Base-by-base conservation (phyloP, 2,113 vertebrate genomes). In the Sarotherodon lohbergeri region DNA sequence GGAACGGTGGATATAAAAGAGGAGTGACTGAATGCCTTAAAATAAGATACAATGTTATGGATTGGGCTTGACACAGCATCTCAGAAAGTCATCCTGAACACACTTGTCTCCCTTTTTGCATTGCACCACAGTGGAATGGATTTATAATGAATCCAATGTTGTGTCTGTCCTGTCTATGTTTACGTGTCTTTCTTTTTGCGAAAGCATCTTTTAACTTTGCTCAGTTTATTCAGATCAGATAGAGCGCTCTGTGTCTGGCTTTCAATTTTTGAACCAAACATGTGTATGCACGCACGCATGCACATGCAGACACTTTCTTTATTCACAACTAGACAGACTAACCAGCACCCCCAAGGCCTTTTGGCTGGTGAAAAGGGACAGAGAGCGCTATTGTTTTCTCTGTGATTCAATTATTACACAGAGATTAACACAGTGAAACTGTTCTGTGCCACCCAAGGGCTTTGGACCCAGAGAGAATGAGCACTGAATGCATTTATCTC, bases 381-480 rank as follows among this genome's bases (percentile, higher is more conserved):
- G 46, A 82, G 84, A 83, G 81, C 85, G 63, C 89, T 83, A 89
- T 95, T 94, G 94, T 95, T 94, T 94, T 92, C 82, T 66, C 83
- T 91, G 85, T 94, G 93, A 94, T 94, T 95, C 92, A 94, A 91
- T 94, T 95, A 94, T 95, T 95, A 94, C 92, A 92, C 91, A 91
- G 86, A 93, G 93, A 94, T 94, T 92, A 94, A 92, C 91, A 91
- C 89, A 91, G 90, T 94, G 90, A 88, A 94, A 92, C 90, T 92
- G 89, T 54, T 87, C 84, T 90, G 87, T 81, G 89, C 92, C 92
- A 93, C 90, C 93, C 90, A 91, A 59, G 89, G 91, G 93, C 89
- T 92, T 92, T 89, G 91, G 90, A 92, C 91, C 90, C 89, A 59
- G 81, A 86, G 88, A 90, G 90, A 93, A 78, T 24, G 48, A 86